Base-by-base conservation (phyloP, 2,888 invertebrate species). In the Athalia rosae region DNA sequence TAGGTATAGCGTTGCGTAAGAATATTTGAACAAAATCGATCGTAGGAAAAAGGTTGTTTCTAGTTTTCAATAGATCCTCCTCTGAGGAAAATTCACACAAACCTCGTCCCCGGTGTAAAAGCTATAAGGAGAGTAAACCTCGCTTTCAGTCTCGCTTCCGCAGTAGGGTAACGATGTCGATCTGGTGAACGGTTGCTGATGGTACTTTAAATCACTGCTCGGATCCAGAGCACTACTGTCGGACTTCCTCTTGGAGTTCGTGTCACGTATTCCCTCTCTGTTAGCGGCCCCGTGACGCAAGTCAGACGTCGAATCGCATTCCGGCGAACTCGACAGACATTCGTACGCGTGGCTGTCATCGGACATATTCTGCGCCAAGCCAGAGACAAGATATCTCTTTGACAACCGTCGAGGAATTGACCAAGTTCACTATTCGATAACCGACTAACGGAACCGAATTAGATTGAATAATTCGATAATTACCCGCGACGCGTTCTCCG, bases 71-170 rank as follows among this genome's bases (percentile, higher is more conserved):
- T 9, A 43, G 11, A 74, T 6, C 11, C 5, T 59, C 13, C 8
- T 61, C 15, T 77, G 4, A 13, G 4, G n/a, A 13, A 13, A 15
- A n/a, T 15, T 13, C 28, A 63, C 13, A 41, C 8, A 45, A 9
- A 92, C 91, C 83, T 93, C 93, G 82, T 91, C 92, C 8, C 93
- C 92, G 81, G 92, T 92, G 87, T 93, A 95, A 89, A 95, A 95
- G 87, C 95, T 94, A 89, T 95, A 95, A 0, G 96, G 95, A 7
- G 95, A 94, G 86, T 95, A 96, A 79, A 96, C 95, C 87, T 96
- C 96, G 76, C 95, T 95, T 89, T 96, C 96, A 77, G 93, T 93
- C 89, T 96, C 96, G 87, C 96, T 96, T 79, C 95, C 95, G 87
- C 95, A 96, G 89, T 96, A 96, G 5, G 95, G 95, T 69, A 95